Percentiles rank a stretch among this genome's conserved stretches.
phyloP scores from a whole-genome alignment of 2,113 vertebrate genomes.

The Ammodytes marinus region DNA sequence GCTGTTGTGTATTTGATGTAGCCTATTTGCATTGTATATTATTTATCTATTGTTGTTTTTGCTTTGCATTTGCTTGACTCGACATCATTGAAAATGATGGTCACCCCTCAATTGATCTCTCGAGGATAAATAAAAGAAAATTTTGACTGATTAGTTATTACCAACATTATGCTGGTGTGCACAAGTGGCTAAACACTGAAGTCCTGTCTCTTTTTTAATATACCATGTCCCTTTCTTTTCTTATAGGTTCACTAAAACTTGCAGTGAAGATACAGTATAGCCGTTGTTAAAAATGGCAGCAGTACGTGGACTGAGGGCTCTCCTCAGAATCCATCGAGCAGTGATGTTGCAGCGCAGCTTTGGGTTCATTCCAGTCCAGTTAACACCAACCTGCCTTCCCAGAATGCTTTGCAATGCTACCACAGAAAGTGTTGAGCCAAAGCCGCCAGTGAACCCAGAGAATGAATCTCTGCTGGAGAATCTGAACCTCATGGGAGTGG shows the following conservation, averaged over 20 bases:
- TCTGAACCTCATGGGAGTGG: conserved; percentile 83
- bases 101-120: too few species aligned
- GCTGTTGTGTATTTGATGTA: too few species aligned
- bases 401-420: conserved; percentile 33
- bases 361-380: conserved; percentile 4
- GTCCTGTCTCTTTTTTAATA: not conserved
- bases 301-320: conserved; percentile 9
- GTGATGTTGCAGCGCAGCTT: conserved; percentile 13
- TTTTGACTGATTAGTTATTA: not conserved
- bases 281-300: conserved; percentile 57
- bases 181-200: not conserved
- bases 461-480: conserved; percentile 83
- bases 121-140: too few species aligned
- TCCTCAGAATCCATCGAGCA: conserved; percentile 28
- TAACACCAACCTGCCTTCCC: not conserved
- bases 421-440: not conserved
- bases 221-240: conserved; percentile 1
- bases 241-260: conserved; percentile 2
- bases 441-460: conserved; percentile 17
- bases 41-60: too few species aligned
- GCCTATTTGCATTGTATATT: too few species aligned
- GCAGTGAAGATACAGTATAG: not conserved
- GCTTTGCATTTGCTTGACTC: too few species aligned
- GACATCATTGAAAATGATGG: too few species aligned
- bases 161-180: not conserved